Conservation (phyloP, 2,797 vertebrate genomes). For the Corythornis leucogaster region DNA sequence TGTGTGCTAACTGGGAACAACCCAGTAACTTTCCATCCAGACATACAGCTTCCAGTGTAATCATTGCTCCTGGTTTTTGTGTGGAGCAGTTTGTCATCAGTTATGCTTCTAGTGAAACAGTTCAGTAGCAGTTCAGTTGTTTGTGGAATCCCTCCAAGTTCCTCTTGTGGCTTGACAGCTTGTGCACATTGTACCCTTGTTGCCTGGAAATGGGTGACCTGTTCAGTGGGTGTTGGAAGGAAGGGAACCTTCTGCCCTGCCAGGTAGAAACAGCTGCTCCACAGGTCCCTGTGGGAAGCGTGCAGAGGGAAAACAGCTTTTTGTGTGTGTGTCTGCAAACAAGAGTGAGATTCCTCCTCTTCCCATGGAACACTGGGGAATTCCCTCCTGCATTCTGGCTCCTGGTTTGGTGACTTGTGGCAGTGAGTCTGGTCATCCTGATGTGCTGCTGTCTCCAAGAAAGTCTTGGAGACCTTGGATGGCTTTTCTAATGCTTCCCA, state of each 20-base stretch:
- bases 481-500: not conserved
- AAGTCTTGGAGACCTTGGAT: not conserved
- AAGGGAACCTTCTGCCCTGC: not conserved
- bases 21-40: not conserved
- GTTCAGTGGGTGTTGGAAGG: not conserved
- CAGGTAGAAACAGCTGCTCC: not conserved
- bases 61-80: not conserved
- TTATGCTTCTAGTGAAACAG: not conserved
- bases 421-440: not conserved
- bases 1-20: not conserved
- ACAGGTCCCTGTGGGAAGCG: not conserved
- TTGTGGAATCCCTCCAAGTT: not conserved
- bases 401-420: not conserved
- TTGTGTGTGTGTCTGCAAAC: rapidly evolving
- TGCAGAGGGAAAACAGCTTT: not conserved
- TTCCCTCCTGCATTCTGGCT: not conserved
- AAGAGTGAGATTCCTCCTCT: not conserved
- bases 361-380: not conserved
- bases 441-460: not conserved
- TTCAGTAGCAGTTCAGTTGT: not conserved
- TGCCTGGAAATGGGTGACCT: not conserved
- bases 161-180: not conserved
- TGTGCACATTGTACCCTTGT: not conserved
- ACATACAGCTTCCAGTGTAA: not conserved
- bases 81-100: not conserved